Conservation (phyloP, 2,113 vertebrate species). For the Entelurus aequoreus region DNA sequence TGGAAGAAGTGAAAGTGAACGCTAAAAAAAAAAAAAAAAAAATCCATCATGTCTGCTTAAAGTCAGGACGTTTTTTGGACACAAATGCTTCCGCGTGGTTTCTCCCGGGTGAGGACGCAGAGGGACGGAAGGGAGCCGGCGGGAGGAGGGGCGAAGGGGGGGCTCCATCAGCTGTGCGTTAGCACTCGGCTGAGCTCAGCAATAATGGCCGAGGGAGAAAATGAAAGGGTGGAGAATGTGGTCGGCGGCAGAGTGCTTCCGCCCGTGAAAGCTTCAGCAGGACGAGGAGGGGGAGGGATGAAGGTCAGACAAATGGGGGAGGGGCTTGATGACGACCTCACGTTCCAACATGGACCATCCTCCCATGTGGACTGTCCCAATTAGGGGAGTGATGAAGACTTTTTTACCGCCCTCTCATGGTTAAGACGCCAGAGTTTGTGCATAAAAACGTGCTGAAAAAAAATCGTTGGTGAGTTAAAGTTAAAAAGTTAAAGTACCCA, state of each 20-base stretch:
- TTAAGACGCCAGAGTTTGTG: too few species aligned
- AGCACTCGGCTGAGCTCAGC: constrained; percentile 66
- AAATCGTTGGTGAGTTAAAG: too few species aligned
- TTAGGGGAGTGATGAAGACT: neutral
- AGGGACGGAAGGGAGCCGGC: neutral
- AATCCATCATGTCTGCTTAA: too few species aligned
- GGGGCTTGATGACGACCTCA: neutral
- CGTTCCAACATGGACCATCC: neutral
- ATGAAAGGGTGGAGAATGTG: constrained; percentile 49
- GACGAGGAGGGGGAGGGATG: constrained; percentile 1
- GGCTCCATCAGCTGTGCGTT: constrained; percentile 64
- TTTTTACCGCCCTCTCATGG: too few species aligned
- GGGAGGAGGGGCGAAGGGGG: constrained; percentile 6
- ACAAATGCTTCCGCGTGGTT: too few species aligned
- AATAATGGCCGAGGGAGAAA: constrained; percentile 46
- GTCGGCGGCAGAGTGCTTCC: constrained; percentile 52
- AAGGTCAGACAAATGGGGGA: neutral
- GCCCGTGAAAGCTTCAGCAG: constrained; percentile 30
- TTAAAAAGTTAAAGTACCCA: too few species aligned
- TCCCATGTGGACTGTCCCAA: constrained; percentile 29
- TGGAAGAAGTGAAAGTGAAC: too few species aligned
- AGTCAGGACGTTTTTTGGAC: too few species aligned
- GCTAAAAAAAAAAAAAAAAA: too few species aligned
- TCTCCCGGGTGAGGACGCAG: too few species aligned
- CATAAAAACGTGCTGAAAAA: too few species aligned